A percentile compares a stretch with the other conserved stretches of the same genome.
Conservation (phyloP, 2,797 vertebrate genomes). For the Xenopus petersii region DNA sequence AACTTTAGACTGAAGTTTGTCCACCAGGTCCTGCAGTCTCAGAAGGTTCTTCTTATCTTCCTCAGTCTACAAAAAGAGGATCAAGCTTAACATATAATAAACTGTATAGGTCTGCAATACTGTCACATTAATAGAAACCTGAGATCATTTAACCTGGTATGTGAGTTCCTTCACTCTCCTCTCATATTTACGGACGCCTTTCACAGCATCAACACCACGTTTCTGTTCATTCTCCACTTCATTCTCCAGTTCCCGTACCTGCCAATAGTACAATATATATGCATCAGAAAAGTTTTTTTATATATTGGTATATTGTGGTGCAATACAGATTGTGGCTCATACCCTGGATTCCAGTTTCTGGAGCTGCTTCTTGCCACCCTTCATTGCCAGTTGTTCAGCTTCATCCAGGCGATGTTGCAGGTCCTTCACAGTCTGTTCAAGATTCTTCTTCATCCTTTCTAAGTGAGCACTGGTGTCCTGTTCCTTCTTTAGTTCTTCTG, state of each 20-base stretch:
- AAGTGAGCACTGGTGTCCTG: conserved; percentile 81
- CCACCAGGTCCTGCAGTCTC: too few species aligned
- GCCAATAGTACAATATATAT: not conserved
- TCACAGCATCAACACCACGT: too few species aligned
- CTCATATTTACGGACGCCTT: too few species aligned
- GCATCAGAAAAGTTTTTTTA: not conserved
- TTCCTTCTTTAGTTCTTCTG: conserved; percentile 82
- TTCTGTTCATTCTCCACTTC: too few species aligned
- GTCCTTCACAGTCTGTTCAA: conserved; percentile 69
- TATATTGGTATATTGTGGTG: too few species aligned
- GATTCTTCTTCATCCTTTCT: conserved; percentile 59
- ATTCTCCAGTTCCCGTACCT: conserved; percentile 57
- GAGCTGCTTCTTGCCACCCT: conserved; percentile 80
- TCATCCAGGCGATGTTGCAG: conserved; percentile 73
- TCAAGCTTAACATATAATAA: not conserved
- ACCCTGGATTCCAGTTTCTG: conserved; percentile 77
- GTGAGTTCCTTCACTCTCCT: too few species aligned
- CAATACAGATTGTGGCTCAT: not conserved
- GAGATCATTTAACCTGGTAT: too few species aligned
- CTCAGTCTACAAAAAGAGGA: not conserved
- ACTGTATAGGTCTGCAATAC: too few species aligned
- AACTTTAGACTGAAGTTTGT: too few species aligned
- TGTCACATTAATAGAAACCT: not conserved
- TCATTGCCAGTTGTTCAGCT: conserved; percentile 76
- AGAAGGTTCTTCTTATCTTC: too few species aligned